Conservation (phyloP, 2,888 invertebrate species). For the Xestobium rufovillosum region DNA sequence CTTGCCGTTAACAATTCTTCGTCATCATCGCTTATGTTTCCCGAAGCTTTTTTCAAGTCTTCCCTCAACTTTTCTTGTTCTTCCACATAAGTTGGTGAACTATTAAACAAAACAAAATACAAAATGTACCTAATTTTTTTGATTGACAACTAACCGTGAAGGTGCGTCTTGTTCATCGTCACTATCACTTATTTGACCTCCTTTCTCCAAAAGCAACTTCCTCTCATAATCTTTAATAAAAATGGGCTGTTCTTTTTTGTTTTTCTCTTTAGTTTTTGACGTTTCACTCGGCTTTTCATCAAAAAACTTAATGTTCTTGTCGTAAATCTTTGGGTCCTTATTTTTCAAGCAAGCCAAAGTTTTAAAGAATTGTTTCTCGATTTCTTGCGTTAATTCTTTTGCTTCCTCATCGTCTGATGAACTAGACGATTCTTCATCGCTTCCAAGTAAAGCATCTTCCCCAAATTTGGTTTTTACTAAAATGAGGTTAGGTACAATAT, state of each 20-base stretch:
- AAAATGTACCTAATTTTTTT: constrained; percentile 12
- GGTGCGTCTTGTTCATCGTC: constrained; percentile 35
- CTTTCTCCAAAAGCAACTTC: constrained; percentile 62
- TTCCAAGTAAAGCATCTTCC: constrained; percentile 46
- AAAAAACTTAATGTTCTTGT: constrained; percentile 67
- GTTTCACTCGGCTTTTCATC: constrained; percentile 19
- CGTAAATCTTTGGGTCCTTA: constrained; percentile 85
- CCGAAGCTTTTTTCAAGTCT: constrained; percentile 51
- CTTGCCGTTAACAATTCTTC: constrained; percentile 48
- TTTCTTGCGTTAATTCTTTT: constrained; percentile 53
- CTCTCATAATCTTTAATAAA: constrained; percentile 74
- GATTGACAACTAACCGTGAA: too few relatives aligned
- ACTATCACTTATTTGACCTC: constrained; percentile 49
- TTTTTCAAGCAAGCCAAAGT: constrained; percentile 78
- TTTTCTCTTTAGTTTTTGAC: constrained; percentile 29
- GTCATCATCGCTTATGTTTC: constrained; percentile 42
- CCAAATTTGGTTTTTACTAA: constrained; percentile 72
- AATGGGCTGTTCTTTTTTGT: constrained; percentile 51
- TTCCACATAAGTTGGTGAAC: constrained; percentile 53
- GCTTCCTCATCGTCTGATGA: constrained; percentile 60
- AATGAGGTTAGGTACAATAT: too few relatives aligned
- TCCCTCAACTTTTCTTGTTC: constrained; percentile 60
- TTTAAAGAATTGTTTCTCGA: constrained; percentile 82
- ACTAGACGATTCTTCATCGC: constrained; percentile 41
- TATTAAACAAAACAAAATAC: constrained; percentile 26